Evolutionary conservation across 2,113 vertebrate species (phyloP), one percentile per base, ranked within the genome.

Genomic region (Carassius auratus): DNA sequence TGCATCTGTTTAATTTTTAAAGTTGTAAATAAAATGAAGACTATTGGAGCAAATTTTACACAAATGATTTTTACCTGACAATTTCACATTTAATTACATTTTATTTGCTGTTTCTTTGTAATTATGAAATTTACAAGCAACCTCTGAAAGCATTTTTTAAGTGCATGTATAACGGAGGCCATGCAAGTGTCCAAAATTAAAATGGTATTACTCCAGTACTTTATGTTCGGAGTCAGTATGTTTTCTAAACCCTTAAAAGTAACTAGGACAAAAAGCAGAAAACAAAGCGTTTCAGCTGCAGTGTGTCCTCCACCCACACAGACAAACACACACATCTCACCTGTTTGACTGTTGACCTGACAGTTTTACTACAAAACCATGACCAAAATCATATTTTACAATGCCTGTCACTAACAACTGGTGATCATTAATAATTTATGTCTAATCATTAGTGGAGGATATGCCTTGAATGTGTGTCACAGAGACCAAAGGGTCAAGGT

Each of bases 381-480:
- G 45, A 50, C 13, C 81, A 21, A 33, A 84, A 61, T 59, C 30
- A 38, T 8, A 30, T 78, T 79, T 85, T 73, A 23, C 21, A 48
- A 74, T 48, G 23, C 42, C 68, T 38, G 9, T 36, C 36, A 71
- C 33, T 38, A 38, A 48, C 38, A 26, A n/a, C 8, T 48, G 13
- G 17, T n/a, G 23, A 59, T 57, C 52, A 74, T 45, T 57, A 59
- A 86, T 42, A 14, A 61, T 59, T 80, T 15, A 36, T 26, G 57
- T 86, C 75, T 86, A 81, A 81, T 75, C 57, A 69, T 23, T 10
- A 62, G 17, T 6, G 71, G 38, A 74, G 71, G 71, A 14, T 48
- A 74, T 23, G 68, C 68, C 8, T 71, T 4, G 33, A 36, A 21
- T 42, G 71, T 45, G 71, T 74, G 38, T 74, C 42, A 71, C 36